These are phyloP conservation scores for Ictidomys tridecemlineatus DNA, from an alignment of 2,113 vertebrate species.

Conservation along the genomic window DNA sequence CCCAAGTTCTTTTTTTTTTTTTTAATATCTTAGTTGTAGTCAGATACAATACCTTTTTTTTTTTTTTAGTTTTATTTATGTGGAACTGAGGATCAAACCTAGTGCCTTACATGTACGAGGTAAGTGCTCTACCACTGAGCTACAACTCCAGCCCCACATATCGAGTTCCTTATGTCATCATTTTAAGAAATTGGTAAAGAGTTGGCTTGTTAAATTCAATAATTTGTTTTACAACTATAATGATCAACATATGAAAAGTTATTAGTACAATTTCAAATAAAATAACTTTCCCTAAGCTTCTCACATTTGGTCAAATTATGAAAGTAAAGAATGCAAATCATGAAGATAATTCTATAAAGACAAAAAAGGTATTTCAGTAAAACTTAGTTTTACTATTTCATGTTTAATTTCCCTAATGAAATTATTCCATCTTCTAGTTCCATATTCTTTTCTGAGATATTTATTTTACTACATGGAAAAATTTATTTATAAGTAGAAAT, in stretches of 20 bases:
- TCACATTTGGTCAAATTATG: not conserved
- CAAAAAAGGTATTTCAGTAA: not conserved
- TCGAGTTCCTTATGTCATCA: not conserved
- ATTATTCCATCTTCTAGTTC: not conserved
- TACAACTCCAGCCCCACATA: not conserved
- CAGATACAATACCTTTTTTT: no score
- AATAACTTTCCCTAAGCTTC: not conserved
- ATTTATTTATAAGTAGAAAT: slow-evolving; percentile 14
- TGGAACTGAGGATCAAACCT: no score
- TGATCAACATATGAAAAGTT: not conserved
- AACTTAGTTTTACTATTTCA: slow-evolving; percentile 1
- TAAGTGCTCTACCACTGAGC: no score
- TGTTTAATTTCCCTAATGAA: not conserved
- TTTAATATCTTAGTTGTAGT: no score
- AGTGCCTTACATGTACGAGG: no score
- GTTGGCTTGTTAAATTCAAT: not conserved
- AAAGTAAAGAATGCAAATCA: not conserved
- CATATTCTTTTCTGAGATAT: not conserved
- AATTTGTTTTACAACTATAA: not conserved
- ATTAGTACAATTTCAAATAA: not conserved
- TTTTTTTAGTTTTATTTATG: no score
- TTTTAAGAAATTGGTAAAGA: not conserved
- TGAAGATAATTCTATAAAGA: not conserved
- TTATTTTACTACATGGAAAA: not conserved
- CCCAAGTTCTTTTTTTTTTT: not conserved